Conservation (phyloP, 2,888 invertebrate species). For the Allacma fusca region DNA sequence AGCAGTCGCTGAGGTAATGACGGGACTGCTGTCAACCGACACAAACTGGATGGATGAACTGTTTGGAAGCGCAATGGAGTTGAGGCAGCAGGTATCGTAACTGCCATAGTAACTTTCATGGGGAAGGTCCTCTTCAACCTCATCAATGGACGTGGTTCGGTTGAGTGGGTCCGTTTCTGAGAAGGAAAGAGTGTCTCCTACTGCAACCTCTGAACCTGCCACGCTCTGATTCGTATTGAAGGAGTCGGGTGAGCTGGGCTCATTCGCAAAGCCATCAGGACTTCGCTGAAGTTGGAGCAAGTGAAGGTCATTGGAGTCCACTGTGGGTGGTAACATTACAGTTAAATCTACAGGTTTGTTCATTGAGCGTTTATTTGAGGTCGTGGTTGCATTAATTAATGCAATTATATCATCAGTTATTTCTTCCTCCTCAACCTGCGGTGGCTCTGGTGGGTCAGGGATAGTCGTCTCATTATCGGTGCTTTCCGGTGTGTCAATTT, state of each 20-base stretch:
- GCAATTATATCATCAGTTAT: slow-evolving; percentile 10
- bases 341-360: slow-evolving; percentile 56
- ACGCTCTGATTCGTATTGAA: slow-evolving; percentile 61
- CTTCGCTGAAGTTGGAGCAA: slow-evolving; percentile 44
- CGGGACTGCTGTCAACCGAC: slow-evolving; percentile 12
- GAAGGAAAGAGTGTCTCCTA: slow-evolving; percentile 56
- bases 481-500: not conserved
- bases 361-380: slow-evolving; percentile 21
- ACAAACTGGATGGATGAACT: slow-evolving; percentile 40
- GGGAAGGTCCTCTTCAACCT: slow-evolving; percentile 61
- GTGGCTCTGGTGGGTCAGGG: not conserved
- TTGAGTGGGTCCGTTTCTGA: slow-evolving; percentile 60
- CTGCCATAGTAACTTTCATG: slow-evolving; percentile 47
- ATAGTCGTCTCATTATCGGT: not conserved
- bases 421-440: slow-evolving; percentile 20
- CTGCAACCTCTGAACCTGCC: slow-evolving; percentile 59
- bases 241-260: slow-evolving; percentile 61
- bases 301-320: not conserved
- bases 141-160: slow-evolving; percentile 61
- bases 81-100: slow-evolving; percentile 1
- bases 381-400: slow-evolving; percentile 22
- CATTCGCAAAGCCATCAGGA: slow-evolving; percentile 47
- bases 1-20: slow-evolving; percentile 5
- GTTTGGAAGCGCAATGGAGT: slow-evolving; percentile 27
- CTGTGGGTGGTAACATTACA: slow-evolving; percentile 49